A percentile compares a stretch with the other conserved stretches of the same genome.
Evolutionary conservation across 2,113 vertebrate genomes (phyloP).

Genomic region (Taurulus bubalis): DNA sequence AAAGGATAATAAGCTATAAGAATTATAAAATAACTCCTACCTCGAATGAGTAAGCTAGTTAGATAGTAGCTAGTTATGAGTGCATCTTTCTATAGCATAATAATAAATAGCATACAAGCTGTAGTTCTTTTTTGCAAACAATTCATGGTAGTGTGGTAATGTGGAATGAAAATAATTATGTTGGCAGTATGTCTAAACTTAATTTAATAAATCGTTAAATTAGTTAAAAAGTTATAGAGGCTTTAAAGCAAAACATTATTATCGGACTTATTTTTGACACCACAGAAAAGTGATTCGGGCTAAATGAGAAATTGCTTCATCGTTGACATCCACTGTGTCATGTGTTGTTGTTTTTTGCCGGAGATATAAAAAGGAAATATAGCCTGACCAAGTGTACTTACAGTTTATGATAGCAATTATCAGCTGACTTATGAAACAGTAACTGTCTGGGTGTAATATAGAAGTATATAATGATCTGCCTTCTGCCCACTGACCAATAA

Average conservation of each 20-base stretch:
- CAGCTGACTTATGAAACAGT: neutral
- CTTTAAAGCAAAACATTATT: neutral
- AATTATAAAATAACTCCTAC: neutral
- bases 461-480: slow-evolving; percentile 1
- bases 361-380: neutral
- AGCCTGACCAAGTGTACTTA: neutral
- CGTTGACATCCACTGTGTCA: neutral
- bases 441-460: neutral
- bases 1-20: neutral
- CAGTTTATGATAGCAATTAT: neutral
- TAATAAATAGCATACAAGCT: neutral
- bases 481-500: neutral
- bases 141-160: neutral
- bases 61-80: neutral
- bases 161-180: neutral
- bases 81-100: neutral
- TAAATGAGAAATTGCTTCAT: neutral
- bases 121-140: neutral
- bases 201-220: neutral
- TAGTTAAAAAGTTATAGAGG: neutral
- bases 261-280: neutral
- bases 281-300: neutral
- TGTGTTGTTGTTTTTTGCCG: neutral
- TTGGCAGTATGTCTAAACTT: neutral
- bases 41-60: neutral